Evolutionary conservation across 2,113 vertebrate species (phyloP).

Genomic region (Hipposideros armiger): DNA sequence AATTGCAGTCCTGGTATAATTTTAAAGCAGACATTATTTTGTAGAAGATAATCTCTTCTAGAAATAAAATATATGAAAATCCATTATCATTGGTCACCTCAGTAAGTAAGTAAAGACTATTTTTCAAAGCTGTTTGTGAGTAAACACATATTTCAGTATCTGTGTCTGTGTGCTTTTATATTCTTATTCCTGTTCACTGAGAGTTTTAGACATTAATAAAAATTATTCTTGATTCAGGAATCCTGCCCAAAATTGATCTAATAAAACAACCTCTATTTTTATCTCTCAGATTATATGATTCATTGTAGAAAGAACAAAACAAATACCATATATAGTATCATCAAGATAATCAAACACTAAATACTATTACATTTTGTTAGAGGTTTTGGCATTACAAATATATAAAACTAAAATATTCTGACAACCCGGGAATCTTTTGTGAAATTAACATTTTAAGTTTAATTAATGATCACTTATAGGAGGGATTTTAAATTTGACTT

Average conservation of each 20-base stretch:
- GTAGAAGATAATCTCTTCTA: background rate
- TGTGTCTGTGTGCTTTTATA: background rate
- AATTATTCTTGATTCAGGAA: slow-evolving; percentile 14
- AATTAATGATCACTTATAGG: slow-evolving; percentile 45
- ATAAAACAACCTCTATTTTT: slow-evolving; percentile 10
- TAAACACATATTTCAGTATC: background rate
- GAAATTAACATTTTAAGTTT: slow-evolving; percentile 63
- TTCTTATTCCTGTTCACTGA: slow-evolving; percentile 43
- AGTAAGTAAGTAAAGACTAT: background rate
- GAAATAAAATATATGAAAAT: slow-evolving; percentile 56
- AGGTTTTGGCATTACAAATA: slow-evolving; percentile 53
- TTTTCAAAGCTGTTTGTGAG: slow-evolving; percentile 31
- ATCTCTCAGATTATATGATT: slow-evolving; percentile 23
- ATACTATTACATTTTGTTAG: slow-evolving; percentile 5
- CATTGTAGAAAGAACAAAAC: slow-evolving; percentile 41
- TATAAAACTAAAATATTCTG: slow-evolving; percentile 69
- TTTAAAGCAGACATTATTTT: slow-evolving; percentile 49
- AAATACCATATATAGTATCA: slow-evolving; percentile 58
- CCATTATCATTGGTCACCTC: background rate
- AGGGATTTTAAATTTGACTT: slow-evolving; percentile 58
- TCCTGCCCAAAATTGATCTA: slow-evolving; percentile 49
- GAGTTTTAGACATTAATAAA: slow-evolving; percentile 18
- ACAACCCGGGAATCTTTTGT: slow-evolving; percentile 50
- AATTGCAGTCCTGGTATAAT: background rate
- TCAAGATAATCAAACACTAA: slow-evolving; percentile 60